Conservation (phyloP, 1,140 invertebrate genomes). For the Leguminivora glycinivorella region DNA sequence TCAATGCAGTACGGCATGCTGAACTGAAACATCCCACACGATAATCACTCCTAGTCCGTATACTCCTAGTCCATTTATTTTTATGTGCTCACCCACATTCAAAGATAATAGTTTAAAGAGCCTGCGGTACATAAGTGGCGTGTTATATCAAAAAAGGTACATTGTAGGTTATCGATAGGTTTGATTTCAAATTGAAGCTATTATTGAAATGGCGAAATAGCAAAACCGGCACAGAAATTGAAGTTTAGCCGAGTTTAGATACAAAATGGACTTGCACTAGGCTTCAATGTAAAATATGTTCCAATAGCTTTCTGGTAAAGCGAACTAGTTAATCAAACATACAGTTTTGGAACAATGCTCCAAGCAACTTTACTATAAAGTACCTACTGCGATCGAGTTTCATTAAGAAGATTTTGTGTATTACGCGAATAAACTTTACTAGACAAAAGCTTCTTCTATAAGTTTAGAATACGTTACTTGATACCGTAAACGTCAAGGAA, state of each 20-base stretch:
- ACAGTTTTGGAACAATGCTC: not conserved
- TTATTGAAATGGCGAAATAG: no score
- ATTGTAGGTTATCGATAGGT: no score
- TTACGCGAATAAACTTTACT: not conserved
- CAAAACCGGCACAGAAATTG: not conserved
- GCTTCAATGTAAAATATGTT: conserved; percentile 3
- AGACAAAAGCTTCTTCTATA: no score
- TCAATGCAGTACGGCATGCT: not conserved
- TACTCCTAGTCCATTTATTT: not conserved
- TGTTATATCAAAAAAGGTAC: no score
- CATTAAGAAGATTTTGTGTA: not conserved
- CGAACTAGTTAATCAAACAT: not conserved
- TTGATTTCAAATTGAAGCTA: no score
- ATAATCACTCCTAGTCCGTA: no score
- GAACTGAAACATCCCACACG: not conserved
- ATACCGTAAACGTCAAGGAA: no score
- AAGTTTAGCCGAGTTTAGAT: not conserved
- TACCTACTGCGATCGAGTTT: not conserved
- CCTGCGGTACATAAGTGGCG: no score
- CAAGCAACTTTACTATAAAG: not conserved
- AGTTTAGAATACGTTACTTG: no score
- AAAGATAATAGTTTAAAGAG: no score
- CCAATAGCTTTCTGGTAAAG: not conserved
- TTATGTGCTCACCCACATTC: not conserved
- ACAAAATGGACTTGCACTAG: not conserved